Percentiles rank a stretch among this genome's conserved stretches.
Evolutionary conservation across 1,140 invertebrate genomes (phyloP).

Genomic region (Apis cerana): DNA sequence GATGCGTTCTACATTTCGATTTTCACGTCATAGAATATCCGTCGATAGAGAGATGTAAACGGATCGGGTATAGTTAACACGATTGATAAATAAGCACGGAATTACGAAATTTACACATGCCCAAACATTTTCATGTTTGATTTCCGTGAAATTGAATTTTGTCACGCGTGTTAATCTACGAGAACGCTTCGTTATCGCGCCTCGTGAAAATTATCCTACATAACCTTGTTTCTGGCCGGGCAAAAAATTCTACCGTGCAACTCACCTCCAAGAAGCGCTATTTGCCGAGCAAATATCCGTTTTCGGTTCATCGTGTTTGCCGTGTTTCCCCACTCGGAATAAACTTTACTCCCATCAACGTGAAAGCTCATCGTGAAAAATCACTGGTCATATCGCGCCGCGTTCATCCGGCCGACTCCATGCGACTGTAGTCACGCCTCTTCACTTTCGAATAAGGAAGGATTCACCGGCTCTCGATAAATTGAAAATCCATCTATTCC

Average conservation of each 20-base stretch:
- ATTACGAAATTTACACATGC: background rate
- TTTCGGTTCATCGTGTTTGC: background rate
- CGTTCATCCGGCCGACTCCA: background rate
- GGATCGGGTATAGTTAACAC: background rate
- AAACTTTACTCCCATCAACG: background rate
- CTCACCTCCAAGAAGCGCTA: background rate
- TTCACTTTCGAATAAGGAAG: too few species aligned
- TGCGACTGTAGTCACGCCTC: too few species aligned
- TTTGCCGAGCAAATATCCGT: background rate
- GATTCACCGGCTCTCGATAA: background rate
- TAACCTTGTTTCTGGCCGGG: background rate
- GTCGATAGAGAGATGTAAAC: background rate
- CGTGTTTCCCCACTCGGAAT: background rate
- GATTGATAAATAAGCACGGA: background rate
- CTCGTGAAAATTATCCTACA: background rate
- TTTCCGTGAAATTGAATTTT: background rate
- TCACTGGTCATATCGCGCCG: background rate
- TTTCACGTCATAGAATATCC: background rate
- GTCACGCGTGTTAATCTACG: background rate
- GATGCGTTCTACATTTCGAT: too few species aligned
- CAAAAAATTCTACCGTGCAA: slow-evolving; percentile 2
- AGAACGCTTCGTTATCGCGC: background rate
- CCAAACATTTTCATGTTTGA: background rate
- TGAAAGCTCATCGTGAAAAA: slow-evolving; percentile 2
- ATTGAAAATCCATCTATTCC: background rate